These are phyloP conservation scores for Liopterus haemorrhoidalis DNA, from an alignment of 2,888 invertebrate genomes.

Conservation along the genomic window DNA sequence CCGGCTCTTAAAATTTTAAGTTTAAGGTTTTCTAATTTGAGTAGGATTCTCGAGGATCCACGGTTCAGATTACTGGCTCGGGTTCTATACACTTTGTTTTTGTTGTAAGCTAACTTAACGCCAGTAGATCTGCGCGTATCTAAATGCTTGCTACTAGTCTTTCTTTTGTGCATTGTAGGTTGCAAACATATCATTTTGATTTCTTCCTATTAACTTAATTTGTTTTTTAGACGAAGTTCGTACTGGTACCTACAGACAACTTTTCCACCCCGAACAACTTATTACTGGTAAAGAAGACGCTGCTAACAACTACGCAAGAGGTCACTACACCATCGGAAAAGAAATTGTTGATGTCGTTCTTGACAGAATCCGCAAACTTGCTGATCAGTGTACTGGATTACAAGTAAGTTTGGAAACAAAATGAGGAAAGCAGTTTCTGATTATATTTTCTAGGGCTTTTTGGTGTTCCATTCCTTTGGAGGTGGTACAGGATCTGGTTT, in stretches of 20 bases:
- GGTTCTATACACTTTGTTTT: too few relatives aligned
- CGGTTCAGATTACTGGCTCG: too few relatives aligned
- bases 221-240: constrained; percentile 65
- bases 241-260: constrained; percentile 72
- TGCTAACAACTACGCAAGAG: constrained; percentile 89
- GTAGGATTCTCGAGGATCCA: too few relatives aligned
- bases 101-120: too few relatives aligned
- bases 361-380: constrained; percentile 73
- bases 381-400: constrained; percentile 80
- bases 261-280: constrained; percentile 88
- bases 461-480: constrained; percentile 89
- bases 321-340: constrained; percentile 90
- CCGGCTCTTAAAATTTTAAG: too few relatives aligned
- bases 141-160: too few relatives aligned
- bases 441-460: constrained; percentile 62
- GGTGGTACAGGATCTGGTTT: constrained; percentile 90
- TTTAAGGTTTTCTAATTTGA: too few relatives aligned
- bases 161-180: too few relatives aligned
- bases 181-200: too few relatives aligned
- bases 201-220: too few relatives aligned
- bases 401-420: constrained; percentile 48
- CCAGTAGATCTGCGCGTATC: too few relatives aligned
- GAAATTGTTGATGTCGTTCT: constrained; percentile 81
- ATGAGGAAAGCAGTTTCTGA: neutral
- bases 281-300: constrained; percentile 91